Evolutionary conservation across 2,113 vertebrate genomes (phyloP).

Genomic region (Mormyrus iriodes): DNA sequence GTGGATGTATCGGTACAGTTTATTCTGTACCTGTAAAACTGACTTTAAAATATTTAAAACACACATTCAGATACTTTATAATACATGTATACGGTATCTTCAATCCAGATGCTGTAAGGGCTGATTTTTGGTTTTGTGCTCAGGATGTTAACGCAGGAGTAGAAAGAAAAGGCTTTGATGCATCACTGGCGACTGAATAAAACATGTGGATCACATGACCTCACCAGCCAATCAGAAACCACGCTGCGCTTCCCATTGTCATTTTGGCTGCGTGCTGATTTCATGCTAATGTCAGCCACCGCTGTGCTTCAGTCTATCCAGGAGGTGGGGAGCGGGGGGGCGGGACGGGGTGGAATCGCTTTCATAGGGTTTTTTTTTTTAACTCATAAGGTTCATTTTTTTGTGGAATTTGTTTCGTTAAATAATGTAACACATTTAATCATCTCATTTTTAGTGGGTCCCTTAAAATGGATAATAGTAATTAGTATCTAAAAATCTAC

Average conservation of each 20-base stretch:
- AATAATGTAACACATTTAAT: slow-evolving; percentile 48
- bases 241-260: background rate
- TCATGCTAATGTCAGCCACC: slow-evolving; percentile 27
- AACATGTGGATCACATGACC: background rate
- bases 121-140: background rate
- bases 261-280: slow-evolving; percentile 19
- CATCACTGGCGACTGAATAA: background rate
- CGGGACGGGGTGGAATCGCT: too few species aligned
- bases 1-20: background rate
- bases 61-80: background rate
- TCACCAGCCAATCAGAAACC: background rate
- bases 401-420: slow-evolving; percentile 44
- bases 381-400: slow-evolving; percentile 31
- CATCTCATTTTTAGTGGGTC: slow-evolving; percentile 33
- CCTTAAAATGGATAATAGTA: slow-evolving; percentile 38
- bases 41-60: background rate
- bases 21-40: background rate
- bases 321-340: background rate
- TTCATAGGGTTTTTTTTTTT: background rate
- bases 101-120: background rate
- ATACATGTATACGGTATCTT: background rate
- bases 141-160: background rate
- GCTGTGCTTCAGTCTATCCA: background rate
- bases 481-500: slow-evolving; percentile 40
- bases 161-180: background rate